Conservation (phyloP, 2,797 vertebrate genomes). For the Etheostoma perlongum region DNA sequence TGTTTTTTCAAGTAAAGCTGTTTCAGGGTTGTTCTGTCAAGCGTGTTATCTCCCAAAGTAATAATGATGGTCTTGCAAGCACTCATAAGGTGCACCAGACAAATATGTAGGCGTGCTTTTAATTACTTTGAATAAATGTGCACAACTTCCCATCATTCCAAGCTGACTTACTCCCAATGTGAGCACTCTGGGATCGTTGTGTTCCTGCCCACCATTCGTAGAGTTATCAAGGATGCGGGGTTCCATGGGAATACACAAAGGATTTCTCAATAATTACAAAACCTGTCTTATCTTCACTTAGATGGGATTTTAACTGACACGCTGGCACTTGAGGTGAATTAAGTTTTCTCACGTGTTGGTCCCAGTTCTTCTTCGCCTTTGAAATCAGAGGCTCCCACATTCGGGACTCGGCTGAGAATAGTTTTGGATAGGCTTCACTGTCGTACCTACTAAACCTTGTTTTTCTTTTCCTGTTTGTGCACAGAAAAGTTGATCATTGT, state of each 20-base stretch:
- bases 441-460: constrained; percentile 20
- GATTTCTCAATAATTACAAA: constrained; percentile 60
- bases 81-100: constrained; percentile 36
- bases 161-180: constrained; percentile 36
- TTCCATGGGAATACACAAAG: constrained; percentile 52
- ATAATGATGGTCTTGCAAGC: constrained; percentile 41
- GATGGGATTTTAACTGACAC: constrained; percentile 42
- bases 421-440: constrained; percentile 37
- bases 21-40: constrained; percentile 43
- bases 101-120: constrained; percentile 65
- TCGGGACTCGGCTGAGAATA: constrained; percentile 8
- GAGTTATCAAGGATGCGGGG: constrained; percentile 50
- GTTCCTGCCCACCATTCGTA: constrained; percentile 48
- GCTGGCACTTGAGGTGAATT: constrained; percentile 34
- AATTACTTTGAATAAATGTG: constrained; percentile 56
- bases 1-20: constrained; percentile 13
- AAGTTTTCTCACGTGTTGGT: constrained; percentile 35
- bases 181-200: constrained; percentile 38
- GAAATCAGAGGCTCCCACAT: constrained; percentile 32
- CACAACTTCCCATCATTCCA: constrained; percentile 41
- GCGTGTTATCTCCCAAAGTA: constrained; percentile 51
- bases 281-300: constrained; percentile 41
- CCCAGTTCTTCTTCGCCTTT: constrained; percentile 34
- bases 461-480: constrained; percentile 11
- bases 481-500: background rate